phyloP scores from a whole-genome alignment of 2,113 vertebrate genomes.

The Stegostoma tigrinum region DNA sequence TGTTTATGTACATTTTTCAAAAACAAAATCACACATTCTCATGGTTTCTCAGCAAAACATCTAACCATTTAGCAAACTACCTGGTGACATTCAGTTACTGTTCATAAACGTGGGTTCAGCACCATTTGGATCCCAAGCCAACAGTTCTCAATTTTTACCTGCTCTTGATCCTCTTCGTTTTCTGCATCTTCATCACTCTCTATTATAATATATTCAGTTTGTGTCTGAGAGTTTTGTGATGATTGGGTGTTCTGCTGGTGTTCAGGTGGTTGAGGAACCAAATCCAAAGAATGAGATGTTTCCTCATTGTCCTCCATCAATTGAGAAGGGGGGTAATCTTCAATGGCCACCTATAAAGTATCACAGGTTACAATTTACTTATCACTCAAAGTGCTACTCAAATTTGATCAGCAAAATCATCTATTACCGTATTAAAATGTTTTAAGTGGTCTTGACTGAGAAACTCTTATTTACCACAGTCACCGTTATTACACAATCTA shows the following conservation, averaged over 20 bases:
- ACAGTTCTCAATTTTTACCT: slow-evolving; percentile 44
- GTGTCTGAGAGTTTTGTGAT: slow-evolving; percentile 62
- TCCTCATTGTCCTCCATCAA: slow-evolving; percentile 70
- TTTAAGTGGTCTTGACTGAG: background rate
- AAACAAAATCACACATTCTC: background rate
- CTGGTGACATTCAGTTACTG: background rate
- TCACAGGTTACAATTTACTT: background rate
- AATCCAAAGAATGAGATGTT: slow-evolving; percentile 69
- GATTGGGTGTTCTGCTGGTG: slow-evolving; percentile 58
- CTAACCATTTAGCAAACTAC: background rate
- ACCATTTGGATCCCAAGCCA: background rate
- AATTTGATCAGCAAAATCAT: background rate
- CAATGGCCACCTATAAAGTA: slow-evolving; percentile 62
- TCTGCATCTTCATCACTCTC: slow-evolving; percentile 85
- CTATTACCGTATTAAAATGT: background rate
- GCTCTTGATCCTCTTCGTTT: slow-evolving; percentile 75
- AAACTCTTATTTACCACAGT: background rate
- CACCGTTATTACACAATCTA: background rate
- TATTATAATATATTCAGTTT: slow-evolving; percentile 80
- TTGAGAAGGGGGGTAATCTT: slow-evolving; percentile 59
- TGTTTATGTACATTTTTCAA: background rate
- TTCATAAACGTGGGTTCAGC: background rate
- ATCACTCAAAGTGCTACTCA: background rate
- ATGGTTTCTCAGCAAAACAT: background rate
- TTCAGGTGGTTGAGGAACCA: slow-evolving; percentile 63